phyloP scores from a whole-genome alignment of 2,888 invertebrate genomes.

The Drosophila meridionalis region DNA sequence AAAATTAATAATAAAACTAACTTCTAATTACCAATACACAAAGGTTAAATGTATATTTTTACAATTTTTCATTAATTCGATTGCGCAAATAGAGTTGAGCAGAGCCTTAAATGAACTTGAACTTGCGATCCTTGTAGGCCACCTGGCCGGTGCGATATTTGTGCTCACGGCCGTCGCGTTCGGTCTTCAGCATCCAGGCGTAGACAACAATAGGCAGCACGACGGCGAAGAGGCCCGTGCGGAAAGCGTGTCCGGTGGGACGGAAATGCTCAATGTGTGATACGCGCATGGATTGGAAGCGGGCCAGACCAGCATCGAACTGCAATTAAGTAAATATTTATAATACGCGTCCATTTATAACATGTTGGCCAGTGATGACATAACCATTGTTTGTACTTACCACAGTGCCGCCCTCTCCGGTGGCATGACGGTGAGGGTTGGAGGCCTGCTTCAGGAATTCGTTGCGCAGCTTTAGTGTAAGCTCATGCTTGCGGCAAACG shows the following conservation, averaged over 20 bases:
- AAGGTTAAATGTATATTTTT: slow-evolving; percentile 33
- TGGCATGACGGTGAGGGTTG: slow-evolving; percentile 90
- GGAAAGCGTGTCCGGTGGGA: slow-evolving; percentile 87
- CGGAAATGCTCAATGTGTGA: slow-evolving; percentile 89
- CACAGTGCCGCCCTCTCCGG: slow-evolving; percentile 89
- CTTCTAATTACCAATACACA: slow-evolving; percentile 16
- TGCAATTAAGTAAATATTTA: slow-evolving; percentile 82
- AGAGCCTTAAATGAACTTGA: slow-evolving; percentile 88
- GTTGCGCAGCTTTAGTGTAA: slow-evolving; percentile 85
- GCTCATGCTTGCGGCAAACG: slow-evolving; percentile 80
- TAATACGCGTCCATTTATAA: slow-evolving; percentile 2
- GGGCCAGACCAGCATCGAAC: slow-evolving; percentile 93
- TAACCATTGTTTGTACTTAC: slow-evolving; percentile 87
- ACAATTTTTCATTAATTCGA: slow-evolving; percentile 54
- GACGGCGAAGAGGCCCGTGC: slow-evolving; percentile 86
- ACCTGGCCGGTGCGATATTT: slow-evolving; percentile 90
- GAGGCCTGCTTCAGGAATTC: slow-evolving; percentile 90
- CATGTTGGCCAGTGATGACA: slow-evolving; percentile 78
- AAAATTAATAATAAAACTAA: slow-evolving; percentile 13
- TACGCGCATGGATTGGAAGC: slow-evolving; percentile 90
- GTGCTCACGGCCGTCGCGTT: slow-evolving; percentile 87
- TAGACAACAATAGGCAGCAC: slow-evolving; percentile 87
- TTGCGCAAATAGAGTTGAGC: slow-evolving; percentile 33
- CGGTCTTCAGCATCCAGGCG: slow-evolving; percentile 86
- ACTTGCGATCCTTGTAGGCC: slow-evolving; percentile 90